Base-by-base conservation (phyloP, 2,888 invertebrate genomes). In the Notodonta ziczac region DNA sequence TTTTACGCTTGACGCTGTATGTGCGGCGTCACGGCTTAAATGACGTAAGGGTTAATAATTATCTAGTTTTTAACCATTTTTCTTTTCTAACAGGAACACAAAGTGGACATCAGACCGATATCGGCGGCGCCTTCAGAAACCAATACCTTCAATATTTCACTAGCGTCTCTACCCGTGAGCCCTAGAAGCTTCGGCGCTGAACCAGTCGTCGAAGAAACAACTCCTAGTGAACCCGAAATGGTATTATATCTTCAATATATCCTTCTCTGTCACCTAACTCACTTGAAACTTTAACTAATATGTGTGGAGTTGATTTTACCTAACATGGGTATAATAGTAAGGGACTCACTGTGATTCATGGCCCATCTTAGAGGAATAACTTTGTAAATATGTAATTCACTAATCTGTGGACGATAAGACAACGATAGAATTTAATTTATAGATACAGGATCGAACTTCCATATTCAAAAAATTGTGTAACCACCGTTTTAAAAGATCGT, bases 31-130 rank as follows among this genome's bases (percentile, higher is more conserved):
- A 42, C 3, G 4, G 2, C 4, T 42, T 42, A 0, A 9, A 9
- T 42, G 4, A 42, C 42, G 8, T 40, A 8, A 4, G 5, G 35
- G 35, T 35, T 40, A 6, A 9, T 40, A 40, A 40, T 2, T n/a
- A 7, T 40, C 53, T 56, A 48, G 50, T 53, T 62, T 46, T 67
- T 67, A 60, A n/a, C n/a, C n/a, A n/a, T n/a, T n/a, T 55, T 7
- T 57, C 52, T 62, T 65, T 76, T 66, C 69, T 60, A 63, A 58
- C 80, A 87, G 85, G 90, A 89, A 59, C 84, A 89, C 67, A 87
- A 89, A 74, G 89, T 93, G 67, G 87, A 89, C 69, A 93, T 93
- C 66, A 89, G 90, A 12, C 90, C 91, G 8, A 88, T 88, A 66
- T 83, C 88, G 0, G 91, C 88, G 59, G 81, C 87, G 0, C 88